A percentile compares a stretch with the other conserved stretches of the same genome.
These are phyloP conservation scores for Patagioenas fasciata DNA, from an alignment of 2,113 vertebrate species.

Conservation along the genomic window DNA sequence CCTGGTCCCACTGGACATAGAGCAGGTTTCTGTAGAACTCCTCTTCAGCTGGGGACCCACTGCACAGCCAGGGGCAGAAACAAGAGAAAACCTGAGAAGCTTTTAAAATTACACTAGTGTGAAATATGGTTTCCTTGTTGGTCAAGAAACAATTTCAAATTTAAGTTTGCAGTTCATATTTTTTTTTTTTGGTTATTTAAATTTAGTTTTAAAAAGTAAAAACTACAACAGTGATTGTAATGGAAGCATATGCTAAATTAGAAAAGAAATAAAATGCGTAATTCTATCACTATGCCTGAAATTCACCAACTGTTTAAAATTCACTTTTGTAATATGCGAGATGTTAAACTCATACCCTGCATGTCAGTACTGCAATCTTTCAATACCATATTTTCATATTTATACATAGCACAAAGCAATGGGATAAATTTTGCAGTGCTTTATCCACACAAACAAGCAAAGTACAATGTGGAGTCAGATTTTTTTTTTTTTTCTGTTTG, in stretches of 20 bases:
- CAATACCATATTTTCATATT: slow-evolving; percentile 18
- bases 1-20: not conserved
- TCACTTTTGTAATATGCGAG: not conserved
- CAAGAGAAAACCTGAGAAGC: not conserved
- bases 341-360: not conserved
- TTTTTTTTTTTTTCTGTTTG: not conserved
- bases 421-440: not conserved
- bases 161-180: not conserved
- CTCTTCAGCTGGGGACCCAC: not conserved
- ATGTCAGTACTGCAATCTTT: not conserved
- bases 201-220: not conserved
- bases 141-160: not conserved
- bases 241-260: not conserved
- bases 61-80: not conserved
- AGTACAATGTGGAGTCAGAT: rapidly evolving
- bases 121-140: not conserved
- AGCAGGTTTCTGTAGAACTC: not conserved
- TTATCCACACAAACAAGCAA: not conserved
- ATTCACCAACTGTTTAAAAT: not conserved
- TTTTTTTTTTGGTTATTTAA: not conserved
- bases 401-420: not conserved
- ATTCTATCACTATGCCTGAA: not conserved
- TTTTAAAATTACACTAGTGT: not conserved
- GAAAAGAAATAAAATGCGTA: not conserved
- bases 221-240: not conserved